Base-by-base conservation (phyloP, 2,888 invertebrate genomes). In the Philopedon plagiatum region DNA sequence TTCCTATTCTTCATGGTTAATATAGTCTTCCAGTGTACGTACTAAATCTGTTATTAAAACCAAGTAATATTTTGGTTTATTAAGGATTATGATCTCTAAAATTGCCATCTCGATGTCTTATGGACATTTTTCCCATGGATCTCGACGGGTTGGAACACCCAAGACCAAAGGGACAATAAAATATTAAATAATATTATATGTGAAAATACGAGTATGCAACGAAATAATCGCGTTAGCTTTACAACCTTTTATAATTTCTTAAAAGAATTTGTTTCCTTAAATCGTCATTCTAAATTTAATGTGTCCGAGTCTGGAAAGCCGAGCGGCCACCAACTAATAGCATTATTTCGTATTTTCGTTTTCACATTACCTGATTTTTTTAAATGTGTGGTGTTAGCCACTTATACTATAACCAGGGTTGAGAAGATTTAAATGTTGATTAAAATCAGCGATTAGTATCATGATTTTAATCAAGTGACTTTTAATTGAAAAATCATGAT, bases 1-100 rank as follows among this genome's bases (percentile, higher is more conserved):
- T 73, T 69, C 58, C 68, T 62, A 73, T 64, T 73, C 72, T 72
- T 73, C 73, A 73, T 63, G 73, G 63, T 73, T 60, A 60, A 63
- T 63, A 57, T 61, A 70, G 58, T 44, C 34, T 8, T 62, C 23
- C 62, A 37, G 18, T 44, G 56, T 64, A n/a, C n/a, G 56, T 34
- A 56, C 41, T 29, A 56, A 39, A 64, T 64, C 56, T 66, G 66
- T 66, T 66, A 66, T 66, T 66, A 66, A 66, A 66, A 66, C 66
- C 66, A 37, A 61, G 67, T 61, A 68, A 68, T 68, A 68, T 51
- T 51, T 61, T 60, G 51, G 67, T 68, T 37, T 68, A 68, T 68
- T 68, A 61, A 68, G 32, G 49, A 66, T 58, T 56, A 57, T 65
- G 26, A 65, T 65, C 29, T n/a, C 32, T 65, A 56, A 58, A 49